Conservation (phyloP, 1,140 invertebrate species). For the Marisa cornuarietis region DNA sequence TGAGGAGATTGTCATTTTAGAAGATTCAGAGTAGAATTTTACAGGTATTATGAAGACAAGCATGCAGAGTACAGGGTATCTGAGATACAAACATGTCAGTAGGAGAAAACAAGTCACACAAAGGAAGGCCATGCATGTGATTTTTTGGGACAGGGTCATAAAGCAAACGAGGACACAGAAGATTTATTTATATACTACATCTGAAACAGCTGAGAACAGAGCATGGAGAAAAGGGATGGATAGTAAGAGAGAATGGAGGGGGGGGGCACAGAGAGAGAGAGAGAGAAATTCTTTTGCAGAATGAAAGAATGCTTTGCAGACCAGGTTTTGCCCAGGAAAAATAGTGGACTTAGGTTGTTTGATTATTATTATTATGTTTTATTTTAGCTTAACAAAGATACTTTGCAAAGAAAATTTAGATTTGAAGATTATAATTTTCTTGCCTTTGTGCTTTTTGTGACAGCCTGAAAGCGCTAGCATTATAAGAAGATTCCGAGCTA, state of each 20-base stretch:
- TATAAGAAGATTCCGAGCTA: conserved; percentile 58
- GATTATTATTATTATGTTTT: too few species aligned
- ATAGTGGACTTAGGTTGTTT: background rate
- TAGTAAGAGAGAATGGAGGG: background rate
- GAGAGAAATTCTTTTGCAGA: background rate
- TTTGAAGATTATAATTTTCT: conserved; percentile 5
- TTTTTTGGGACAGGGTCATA: too few species aligned
- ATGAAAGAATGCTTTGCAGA: background rate
- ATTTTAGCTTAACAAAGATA: background rate
- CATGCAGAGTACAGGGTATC: too few species aligned
- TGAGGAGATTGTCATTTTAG: too few species aligned
- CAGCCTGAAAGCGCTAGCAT: conserved; percentile 60
- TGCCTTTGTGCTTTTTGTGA: conserved; percentile 21
- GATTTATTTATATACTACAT: too few species aligned
- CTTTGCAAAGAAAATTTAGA: background rate
- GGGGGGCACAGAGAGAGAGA: background rate
- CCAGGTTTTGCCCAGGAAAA: background rate
- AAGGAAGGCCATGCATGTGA: too few species aligned
- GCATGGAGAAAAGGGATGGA: background rate
- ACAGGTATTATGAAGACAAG: too few species aligned
- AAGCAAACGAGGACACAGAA: too few species aligned
- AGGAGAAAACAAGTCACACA: too few species aligned
- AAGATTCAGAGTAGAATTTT: too few species aligned
- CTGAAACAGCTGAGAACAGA: too few species aligned
- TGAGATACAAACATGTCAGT: too few species aligned